Conservation (phyloP, 2,797 vertebrate genomes). For the Rhinella marina region DNA sequence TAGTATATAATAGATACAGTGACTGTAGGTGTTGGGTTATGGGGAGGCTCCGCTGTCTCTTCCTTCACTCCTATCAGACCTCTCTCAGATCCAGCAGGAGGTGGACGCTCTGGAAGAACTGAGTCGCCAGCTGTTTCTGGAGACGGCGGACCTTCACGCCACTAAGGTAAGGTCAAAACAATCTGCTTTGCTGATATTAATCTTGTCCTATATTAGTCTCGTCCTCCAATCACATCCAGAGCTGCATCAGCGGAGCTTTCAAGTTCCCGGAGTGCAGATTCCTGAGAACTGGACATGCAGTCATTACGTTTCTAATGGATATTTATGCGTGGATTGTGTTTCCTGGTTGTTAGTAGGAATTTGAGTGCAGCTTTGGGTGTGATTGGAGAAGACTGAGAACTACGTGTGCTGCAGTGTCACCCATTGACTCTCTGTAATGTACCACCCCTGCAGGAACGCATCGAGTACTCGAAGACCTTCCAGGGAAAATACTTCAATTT, state of each 20-base stretch:
- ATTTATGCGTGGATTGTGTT: too few species aligned
- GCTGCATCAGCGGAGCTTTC: background rate
- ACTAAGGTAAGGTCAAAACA: conserved; percentile 92
- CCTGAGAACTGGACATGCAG: too few species aligned
- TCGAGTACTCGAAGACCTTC: conserved; percentile 98
- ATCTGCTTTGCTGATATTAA: too few species aligned
- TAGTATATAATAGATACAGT: too few species aligned
- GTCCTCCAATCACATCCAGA: background rate
- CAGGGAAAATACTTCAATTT: conserved; percentile 99
- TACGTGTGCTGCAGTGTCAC: background rate
- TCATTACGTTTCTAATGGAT: too few species aligned
- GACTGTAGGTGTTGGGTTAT: too few species aligned
- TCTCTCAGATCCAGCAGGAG: conserved; percentile 95
- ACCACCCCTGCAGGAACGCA: conserved; percentile 83
- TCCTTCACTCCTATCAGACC: conserved; percentile 83
- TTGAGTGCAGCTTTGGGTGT: background rate
- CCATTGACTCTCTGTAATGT: background rate
- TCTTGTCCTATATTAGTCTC: background rate
- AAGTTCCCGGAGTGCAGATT: too few species aligned
- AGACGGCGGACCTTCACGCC: conserved; percentile 94
- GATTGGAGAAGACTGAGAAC: background rate
- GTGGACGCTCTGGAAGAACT: conserved; percentile 96
- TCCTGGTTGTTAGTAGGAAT: too few species aligned
- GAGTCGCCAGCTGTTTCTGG: conserved; percentile 95
- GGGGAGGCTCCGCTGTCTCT: background rate